phyloP scores from a whole-genome alignment of 2,797 vertebrate genomes.

The Rhadinocentrus ornatus region DNA sequence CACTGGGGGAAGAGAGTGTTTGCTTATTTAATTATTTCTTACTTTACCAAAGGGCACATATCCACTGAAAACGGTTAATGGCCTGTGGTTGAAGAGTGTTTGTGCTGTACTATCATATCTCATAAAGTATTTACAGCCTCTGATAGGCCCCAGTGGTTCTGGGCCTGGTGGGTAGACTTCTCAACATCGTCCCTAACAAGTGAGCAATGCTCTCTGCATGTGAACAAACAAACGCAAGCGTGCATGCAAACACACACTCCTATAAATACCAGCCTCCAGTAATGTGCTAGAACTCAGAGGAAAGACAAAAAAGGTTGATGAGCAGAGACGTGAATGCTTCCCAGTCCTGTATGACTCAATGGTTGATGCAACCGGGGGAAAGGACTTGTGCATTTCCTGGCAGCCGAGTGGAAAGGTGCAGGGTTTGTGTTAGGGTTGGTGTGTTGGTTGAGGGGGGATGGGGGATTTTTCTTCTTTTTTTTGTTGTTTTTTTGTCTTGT shows the following conservation, averaged over 20 bases:
- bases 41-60: slow-evolving; percentile 78
- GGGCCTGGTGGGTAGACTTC: slow-evolving; percentile 70
- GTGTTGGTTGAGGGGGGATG: slow-evolving; percentile 19
- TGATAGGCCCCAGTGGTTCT: slow-evolving; percentile 78
- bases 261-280: slow-evolving; percentile 51
- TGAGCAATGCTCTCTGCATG: slow-evolving; percentile 35
- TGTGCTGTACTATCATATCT: slow-evolving; percentile 80
- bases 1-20: slow-evolving; percentile 73
- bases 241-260: slow-evolving; percentile 5
- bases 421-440: slow-evolving; percentile 38
- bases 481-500: slow-evolving; percentile 41
- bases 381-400: slow-evolving; percentile 36
- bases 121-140: slow-evolving; percentile 81
- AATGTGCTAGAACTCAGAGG: slow-evolving; percentile 55
- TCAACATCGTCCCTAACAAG: slow-evolving; percentile 57
- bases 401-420: slow-evolving; percentile 51
- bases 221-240: slow-evolving; percentile 30
- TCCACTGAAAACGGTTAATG: slow-evolving; percentile 76
- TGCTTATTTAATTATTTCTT: slow-evolving; percentile 82
- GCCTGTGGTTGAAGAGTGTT: slow-evolving; percentile 79
- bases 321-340: slow-evolving; percentile 50
- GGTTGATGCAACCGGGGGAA: slow-evolving; percentile 52
- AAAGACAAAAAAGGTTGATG: slow-evolving; percentile 39
- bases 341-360: slow-evolving; percentile 59
- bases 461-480: background rate